Percentiles rank a stretch among this genome's conserved stretches.
Conservation (phyloP, 1,140 invertebrate species). For the Proales similis region DNA sequence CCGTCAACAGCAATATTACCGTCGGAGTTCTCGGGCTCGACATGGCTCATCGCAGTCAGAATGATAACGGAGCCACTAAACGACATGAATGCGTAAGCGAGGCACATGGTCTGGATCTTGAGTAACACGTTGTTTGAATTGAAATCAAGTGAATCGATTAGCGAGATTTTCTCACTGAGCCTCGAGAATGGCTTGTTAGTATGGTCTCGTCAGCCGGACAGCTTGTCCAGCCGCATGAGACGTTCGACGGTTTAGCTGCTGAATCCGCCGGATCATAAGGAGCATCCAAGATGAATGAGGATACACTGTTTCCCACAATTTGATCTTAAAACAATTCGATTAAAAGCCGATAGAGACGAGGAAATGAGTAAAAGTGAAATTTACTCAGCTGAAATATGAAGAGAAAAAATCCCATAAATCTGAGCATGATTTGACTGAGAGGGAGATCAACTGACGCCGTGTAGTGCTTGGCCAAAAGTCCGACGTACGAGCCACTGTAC, state of each 20-base stretch:
- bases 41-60: too few species aligned
- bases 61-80: too few species aligned
- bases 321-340: conserved; percentile 13
- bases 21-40: too few species aligned
- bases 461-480: not conserved
- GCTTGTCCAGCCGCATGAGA: too few species aligned
- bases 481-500: conserved; percentile 8
- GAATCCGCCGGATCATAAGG: too few species aligned
- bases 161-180: not conserved
- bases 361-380: not conserved
- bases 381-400: conserved; percentile 35
- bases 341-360: not conserved
- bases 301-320: conserved; percentile 21
- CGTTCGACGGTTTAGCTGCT: too few species aligned
- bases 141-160: not conserved
- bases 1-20: too few species aligned
- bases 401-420: conserved; percentile 34
- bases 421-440: conserved; percentile 10
- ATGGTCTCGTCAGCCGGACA: not conserved
- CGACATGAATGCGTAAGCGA: too few species aligned
- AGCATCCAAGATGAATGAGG: conserved; percentile 16
- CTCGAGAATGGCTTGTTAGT: not conserved
- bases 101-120: too few species aligned
- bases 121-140: not conserved
- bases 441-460: not conserved